Percentiles rank a stretch among this genome's conserved stretches.
These are phyloP conservation scores for Philereme transversata DNA, from an alignment of 2,888 invertebrate species.

Conservation along the genomic window DNA sequence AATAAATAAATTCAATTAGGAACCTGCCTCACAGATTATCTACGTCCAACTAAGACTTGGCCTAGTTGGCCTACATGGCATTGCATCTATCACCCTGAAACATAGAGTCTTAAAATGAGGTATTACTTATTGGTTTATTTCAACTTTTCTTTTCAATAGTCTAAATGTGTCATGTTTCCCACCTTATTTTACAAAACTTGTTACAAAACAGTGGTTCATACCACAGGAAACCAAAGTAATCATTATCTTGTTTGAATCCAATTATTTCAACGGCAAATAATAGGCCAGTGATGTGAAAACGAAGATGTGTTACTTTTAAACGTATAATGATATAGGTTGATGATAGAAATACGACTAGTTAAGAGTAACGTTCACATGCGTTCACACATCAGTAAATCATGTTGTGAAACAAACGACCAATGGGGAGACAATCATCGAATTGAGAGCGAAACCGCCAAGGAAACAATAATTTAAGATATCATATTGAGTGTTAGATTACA, in stretches of 20 bases:
- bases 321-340: slow-evolving; percentile 25
- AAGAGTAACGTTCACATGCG: slow-evolving; percentile 12
- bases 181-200: slow-evolving; percentile 17
- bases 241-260: slow-evolving; percentile 37
- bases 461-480: slow-evolving; percentile 26
- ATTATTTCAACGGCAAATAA: slow-evolving; percentile 38
- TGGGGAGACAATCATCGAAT: slow-evolving; percentile 41
- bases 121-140: no score
- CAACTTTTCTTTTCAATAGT: slow-evolving; percentile 3
- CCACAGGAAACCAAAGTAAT: slow-evolving; percentile 36
- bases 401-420: slow-evolving; percentile 32
- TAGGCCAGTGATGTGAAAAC: slow-evolving; percentile 27
- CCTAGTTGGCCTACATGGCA: no score
- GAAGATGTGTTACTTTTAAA: slow-evolving; percentile 34
- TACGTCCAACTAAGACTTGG: no score
- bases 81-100: no score
- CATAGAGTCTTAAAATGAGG: no score
- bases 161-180: slow-evolving; percentile 9
- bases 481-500: slow-evolving; percentile 10
- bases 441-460: slow-evolving; percentile 40
- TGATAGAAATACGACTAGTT: slow-evolving; percentile 11
- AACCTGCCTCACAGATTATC: no score
- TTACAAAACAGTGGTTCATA: slow-evolving; percentile 34
- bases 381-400: slow-evolving; percentile 36
- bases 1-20: no score